A percentile compares a stretch with the other conserved stretches of the same genome.
Conservation (phyloP, 2,888 invertebrate species). For the Platycnemis pennipes region DNA sequence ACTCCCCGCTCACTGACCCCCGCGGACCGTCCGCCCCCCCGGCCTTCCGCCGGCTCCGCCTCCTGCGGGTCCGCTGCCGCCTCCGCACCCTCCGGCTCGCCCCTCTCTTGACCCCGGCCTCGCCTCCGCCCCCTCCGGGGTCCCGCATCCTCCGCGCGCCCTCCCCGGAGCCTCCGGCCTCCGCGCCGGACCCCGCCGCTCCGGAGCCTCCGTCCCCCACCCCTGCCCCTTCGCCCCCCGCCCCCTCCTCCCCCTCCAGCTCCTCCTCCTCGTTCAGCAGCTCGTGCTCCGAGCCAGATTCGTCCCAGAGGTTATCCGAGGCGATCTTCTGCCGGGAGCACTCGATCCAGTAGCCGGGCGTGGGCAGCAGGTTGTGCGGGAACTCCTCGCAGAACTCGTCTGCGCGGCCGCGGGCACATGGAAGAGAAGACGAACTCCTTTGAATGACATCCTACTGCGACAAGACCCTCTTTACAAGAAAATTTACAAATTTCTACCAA, state of each 20-base stretch:
- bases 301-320: conserved; percentile 92
- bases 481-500: too few species aligned
- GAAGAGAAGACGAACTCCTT: conserved; percentile 70
- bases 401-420: conserved; percentile 79
- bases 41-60: conserved; percentile 75
- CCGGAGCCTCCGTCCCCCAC: conserved; percentile 64
- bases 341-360: conserved; percentile 97
- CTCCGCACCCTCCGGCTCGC: conserved; percentile 71
- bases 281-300: conserved; percentile 91
- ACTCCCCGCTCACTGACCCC: conserved; percentile 70
- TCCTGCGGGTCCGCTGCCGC: conserved; percentile 57
- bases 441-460: too few species aligned
- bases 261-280: conserved; percentile 78
- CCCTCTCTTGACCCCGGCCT: conserved; percentile 70
- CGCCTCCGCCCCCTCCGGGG: conserved; percentile 75
- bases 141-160: conserved; percentile 59
- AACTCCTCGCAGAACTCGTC: conserved; percentile 97
- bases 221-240: conserved; percentile 71
- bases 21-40: conserved; percentile 78
- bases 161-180: conserved; percentile 71
- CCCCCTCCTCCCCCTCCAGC: conserved; percentile 72
- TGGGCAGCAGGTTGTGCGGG: conserved; percentile 94
- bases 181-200: conserved; percentile 69
- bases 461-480: too few species aligned
- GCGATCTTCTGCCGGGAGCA: conserved; percentile 94